phyloP scores from a whole-genome alignment of 2,888 invertebrate genomes.

The Coelinius sp. region DNA sequence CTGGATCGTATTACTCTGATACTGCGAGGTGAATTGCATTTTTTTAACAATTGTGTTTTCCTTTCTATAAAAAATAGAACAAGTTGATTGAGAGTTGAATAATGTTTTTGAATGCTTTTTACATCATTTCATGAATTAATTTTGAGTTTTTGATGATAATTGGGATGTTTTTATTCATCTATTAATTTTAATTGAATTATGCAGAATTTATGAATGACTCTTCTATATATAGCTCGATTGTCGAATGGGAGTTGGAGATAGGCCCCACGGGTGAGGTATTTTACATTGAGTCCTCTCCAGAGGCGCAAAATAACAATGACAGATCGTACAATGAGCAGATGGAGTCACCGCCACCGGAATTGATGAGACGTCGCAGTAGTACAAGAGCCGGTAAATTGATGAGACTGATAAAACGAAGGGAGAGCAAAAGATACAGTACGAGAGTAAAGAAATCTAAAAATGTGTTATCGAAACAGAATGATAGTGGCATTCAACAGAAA shows the following conservation, averaged over 20 bases:
- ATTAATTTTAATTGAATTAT: neutral
- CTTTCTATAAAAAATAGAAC: too few relatives aligned
- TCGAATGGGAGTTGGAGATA: conserved; percentile 67
- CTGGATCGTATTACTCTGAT: conserved; percentile 67
- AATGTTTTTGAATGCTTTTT: too few relatives aligned
- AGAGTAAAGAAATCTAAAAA: conserved; percentile 57
- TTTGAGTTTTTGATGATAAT: too few relatives aligned
- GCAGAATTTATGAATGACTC: neutral
- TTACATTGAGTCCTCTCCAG: conserved; percentile 62
- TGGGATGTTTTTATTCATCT: neutral
- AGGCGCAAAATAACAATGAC: conserved; percentile 46
- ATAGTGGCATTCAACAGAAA: conserved; percentile 52
- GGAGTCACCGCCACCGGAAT: conserved; percentile 57
- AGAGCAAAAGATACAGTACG: conserved; percentile 72
- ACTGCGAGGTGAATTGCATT: conserved; percentile 57
- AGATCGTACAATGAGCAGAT: conserved; percentile 44
- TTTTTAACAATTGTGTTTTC: too few relatives aligned
- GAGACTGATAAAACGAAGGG: conserved; percentile 72
- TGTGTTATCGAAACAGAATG: conserved; percentile 41
- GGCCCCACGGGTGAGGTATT: conserved; percentile 63
- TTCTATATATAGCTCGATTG: conserved; percentile 56
- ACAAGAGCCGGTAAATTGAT: conserved; percentile 72
- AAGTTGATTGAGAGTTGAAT: too few relatives aligned
- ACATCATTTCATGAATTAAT: too few relatives aligned
- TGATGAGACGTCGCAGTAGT: conserved; percentile 63